Evolutionary conservation across 2,113 vertebrate species (phyloP).

Genomic region (Pangasianodon hypophthalmus): DNA sequence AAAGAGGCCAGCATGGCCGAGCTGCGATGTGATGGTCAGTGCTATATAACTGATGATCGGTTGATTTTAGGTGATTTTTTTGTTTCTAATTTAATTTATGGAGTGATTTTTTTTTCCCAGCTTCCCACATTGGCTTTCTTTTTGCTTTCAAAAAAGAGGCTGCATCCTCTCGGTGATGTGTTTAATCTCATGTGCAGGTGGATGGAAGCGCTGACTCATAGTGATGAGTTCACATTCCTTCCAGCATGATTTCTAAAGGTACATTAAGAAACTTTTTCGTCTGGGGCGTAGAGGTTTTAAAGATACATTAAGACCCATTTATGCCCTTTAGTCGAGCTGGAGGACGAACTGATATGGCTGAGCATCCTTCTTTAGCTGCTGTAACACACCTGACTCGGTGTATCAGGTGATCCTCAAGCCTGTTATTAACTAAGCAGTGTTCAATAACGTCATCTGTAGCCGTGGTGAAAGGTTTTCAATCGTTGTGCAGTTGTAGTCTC

Average conservation of each 20-base stretch:
- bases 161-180: neutral
- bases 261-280: neutral
- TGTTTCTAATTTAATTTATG: too few species aligned
- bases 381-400: neutral
- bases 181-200: constrained; percentile 31
- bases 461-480: neutral
- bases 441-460: neutral
- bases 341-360: neutral
- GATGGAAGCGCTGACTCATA: constrained; percentile 5
- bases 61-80: neutral
- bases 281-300: neutral
- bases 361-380: neutral
- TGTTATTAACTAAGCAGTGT: neutral
- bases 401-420: too few species aligned
- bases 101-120: neutral
- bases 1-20: neutral
- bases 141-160: constrained; percentile 2
- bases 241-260: neutral
- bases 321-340: neutral
- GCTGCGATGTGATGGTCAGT: neutral
- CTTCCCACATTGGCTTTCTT: neutral
- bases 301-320: neutral
- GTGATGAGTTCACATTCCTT: neutral
- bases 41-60: neutral
- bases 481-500: constrained; percentile 6